A percentile compares a stretch with the other conserved stretches of the same genome.
These are phyloP conservation scores for Cephus nigrinus DNA, from an alignment of 2,888 invertebrate genomes.

Conservation along the genomic window DNA sequence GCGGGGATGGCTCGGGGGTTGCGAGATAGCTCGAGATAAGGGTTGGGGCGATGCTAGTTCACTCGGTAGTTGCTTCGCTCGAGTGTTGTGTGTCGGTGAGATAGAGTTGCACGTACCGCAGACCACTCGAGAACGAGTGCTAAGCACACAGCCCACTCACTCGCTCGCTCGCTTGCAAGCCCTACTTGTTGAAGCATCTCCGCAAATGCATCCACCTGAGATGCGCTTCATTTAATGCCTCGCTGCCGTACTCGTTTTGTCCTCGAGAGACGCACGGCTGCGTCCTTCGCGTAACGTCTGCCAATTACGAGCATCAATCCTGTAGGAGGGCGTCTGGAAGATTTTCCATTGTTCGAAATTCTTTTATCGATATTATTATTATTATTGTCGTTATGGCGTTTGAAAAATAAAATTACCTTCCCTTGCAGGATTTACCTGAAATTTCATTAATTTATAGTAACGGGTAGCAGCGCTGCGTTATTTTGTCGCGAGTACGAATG, in stretches of 20 bases:
- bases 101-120: constrained; percentile 36
- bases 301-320: neutral
- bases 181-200: constrained; percentile 14
- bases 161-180: constrained; percentile 11
- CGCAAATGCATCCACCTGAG: constrained; percentile 7
- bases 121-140: constrained; percentile 34
- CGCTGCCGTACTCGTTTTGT: neutral
- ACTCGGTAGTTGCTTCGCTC: constrained; percentile 8
- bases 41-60: constrained; percentile 4
- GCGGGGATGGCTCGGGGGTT: constrained; percentile 29
- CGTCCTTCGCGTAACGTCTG: neutral
- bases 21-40: constrained; percentile 19
- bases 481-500: neutral
- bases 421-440: neutral
- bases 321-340: neutral
- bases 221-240: neutral
- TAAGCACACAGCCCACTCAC: constrained; percentile 23
- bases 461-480: neutral
- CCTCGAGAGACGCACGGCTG: neutral
- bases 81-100: constrained; percentile 24
- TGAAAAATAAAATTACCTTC: neutral
- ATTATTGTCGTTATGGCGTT: neutral
- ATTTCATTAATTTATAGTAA: neutral
- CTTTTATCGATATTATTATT: neutral
- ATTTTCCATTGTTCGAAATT: neutral